Base-by-base conservation (phyloP, 2,888 invertebrate genomes). In the Oasisia sp. region DNA sequence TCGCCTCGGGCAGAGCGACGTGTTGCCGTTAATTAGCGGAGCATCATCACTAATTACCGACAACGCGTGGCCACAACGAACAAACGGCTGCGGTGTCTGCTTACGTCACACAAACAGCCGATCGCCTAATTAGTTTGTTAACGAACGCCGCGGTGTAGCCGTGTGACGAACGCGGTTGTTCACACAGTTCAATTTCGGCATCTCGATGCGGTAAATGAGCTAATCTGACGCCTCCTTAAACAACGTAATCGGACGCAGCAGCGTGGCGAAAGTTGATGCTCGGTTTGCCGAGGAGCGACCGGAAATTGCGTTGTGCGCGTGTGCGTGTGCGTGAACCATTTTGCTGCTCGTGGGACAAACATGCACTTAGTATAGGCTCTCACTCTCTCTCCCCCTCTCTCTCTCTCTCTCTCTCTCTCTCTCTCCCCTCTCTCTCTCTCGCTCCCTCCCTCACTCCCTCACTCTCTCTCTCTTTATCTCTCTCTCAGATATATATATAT, bases 41-140 rank as follows among this genome's bases (percentile, higher is more conserved):
- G 74, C 74, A 27, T 74, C 74, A 3, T 27, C 27, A 27, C 19
- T 74, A 74, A 74, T 74, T 74, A 74, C 74, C n/a, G 74, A 74
- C 74, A 74, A n/a, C 74, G 74, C 74, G 74, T n/a, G 74, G 74
- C 74, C 74, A 74, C 27, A 74, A 27, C 74, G 74, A 74, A 74
- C 74, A 74, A 74, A 74, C 74, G 74, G 50, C 27, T 27, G 56
- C 19, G 74, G 74, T 74, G 74, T 74, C 74, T 74, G 19, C 27
- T 74, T 74, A 74, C 74, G 74, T 74, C 74, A 74, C n/a, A n/a
- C 74, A 74, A 74, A 74, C n/a, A 74, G 74, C 74, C 74, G 74
- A 74, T 74, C 74, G 74, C 74, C 74, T 74, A 74, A 74, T 74
- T 74, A 74, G 74, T 74, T 74, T 74, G 74, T 74, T 74, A 74